Base-by-base conservation (phyloP, 2,888 invertebrate genomes). In the Thera obeliscata region DNA sequence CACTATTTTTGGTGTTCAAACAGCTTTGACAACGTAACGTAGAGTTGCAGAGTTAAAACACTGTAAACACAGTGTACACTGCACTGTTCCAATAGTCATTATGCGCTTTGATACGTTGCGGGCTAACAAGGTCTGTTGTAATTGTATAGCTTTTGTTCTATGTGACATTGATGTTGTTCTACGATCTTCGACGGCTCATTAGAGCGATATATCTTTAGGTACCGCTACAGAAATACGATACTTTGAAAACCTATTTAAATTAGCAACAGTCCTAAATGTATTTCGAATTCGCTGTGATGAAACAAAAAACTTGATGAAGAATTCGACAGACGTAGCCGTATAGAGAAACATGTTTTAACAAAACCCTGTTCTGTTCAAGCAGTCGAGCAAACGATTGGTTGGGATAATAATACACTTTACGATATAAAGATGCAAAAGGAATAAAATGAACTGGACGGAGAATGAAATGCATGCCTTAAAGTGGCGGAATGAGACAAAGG, bases 121-220 rank as follows among this genome's bases (percentile, higher is more conserved):
- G 65, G 41, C 61, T 75, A 72, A 48, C 83, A 83, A 84, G 84
- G 83, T 80, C 80, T 76, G 66, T 62, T 60, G 76, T 81, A 80
- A 81, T 80, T 78, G 77, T 77, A 76, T 74, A 78, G 77, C 77
- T 79, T 77, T 75, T 77, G 76, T 76, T 76, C 65, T 60, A 72
- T 59, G 57, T 66, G 74, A 69, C 74, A 73, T 74, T 73, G 71
- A 75, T 74, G 73, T 72, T 66, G 63, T 64, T 64, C 70, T 67
- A 70, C 71, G 66, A 70, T 69, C 60, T 67, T 52, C 58, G 57
- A 62, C 70, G 67, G 64, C 66, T 64, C 55, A 57, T 69, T 67
- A 68, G 50, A 69, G 64, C 50, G 55, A 67, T 60, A 69, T 70
- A 66, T 62, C 67, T 66, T 67, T 61, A 54, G 60, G 66, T 67